Evolutionary conservation across 2,888 invertebrate genomes (phyloP).

Genomic region (Acleris cristana): DNA sequence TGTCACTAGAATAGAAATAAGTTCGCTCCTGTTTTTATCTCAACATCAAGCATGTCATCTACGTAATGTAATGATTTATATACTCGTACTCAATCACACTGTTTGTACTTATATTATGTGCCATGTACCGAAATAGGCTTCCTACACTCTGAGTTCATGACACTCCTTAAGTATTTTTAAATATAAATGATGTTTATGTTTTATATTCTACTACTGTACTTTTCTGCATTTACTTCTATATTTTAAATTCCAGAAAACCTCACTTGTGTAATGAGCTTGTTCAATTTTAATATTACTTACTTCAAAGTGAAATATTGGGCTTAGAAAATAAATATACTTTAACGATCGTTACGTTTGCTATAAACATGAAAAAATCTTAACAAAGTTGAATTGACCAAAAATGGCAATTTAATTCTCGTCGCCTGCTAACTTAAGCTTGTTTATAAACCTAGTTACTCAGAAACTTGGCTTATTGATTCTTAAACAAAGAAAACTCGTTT

Average conservation of each 20-base stretch:
- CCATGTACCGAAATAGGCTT: conserved; percentile 21
- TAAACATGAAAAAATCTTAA: background rate
- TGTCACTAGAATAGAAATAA: conserved; percentile 25
- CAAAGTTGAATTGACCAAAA: conserved; percentile 2
- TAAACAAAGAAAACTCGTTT: conserved; percentile 24
- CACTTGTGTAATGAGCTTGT: background rate
- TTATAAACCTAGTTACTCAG: conserved; percentile 15
- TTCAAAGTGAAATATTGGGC: background rate
- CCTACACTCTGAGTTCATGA: conserved; percentile 3
- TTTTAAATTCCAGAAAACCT: background rate
- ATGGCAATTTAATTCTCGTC: background rate
- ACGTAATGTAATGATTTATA: background rate
- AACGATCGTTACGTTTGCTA: no score
- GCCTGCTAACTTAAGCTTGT: conserved; percentile 25
- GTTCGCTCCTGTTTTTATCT: conserved; percentile 12
- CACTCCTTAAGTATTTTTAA: background rate
- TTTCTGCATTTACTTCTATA: background rate
- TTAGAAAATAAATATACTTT: background rate
- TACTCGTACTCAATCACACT: background rate
- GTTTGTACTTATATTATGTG: conserved; percentile 4
- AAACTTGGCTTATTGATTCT: conserved; percentile 16
- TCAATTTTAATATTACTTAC: background rate
- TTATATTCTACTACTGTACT: conserved; percentile 2
- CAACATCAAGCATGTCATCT: conserved; percentile 22
- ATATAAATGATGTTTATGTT: background rate